Evolutionary conservation across 2,888 invertebrate genomes (phyloP).

Genomic region (Brachypterus glaber): DNA sequence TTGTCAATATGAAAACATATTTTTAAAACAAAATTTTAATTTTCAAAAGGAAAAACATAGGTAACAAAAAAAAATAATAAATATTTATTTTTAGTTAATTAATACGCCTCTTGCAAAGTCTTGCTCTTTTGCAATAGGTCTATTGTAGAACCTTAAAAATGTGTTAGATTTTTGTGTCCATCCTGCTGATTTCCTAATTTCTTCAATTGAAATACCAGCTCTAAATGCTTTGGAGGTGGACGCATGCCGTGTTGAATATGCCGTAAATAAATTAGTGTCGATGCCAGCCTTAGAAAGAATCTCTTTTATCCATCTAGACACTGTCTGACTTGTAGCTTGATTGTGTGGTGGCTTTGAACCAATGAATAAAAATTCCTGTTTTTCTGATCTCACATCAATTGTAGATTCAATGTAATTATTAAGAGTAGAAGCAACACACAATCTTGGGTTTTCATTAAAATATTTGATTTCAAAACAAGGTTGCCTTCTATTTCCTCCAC

Average conservation of each 20-base stretch:
- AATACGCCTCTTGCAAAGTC: too few relatives aligned
- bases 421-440: too few relatives aligned
- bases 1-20: too few relatives aligned
- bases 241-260: constrained; percentile 18
- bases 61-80: too few relatives aligned
- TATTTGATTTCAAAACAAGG: not conserved
- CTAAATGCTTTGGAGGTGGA: constrained; percentile 15
- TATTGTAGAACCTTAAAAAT: constrained; percentile 15
- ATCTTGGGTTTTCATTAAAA: too few relatives aligned
- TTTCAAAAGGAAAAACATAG: too few relatives aligned
- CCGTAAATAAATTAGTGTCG: constrained; percentile 10
- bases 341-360: constrained; percentile 14
- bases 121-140: too few relatives aligned
- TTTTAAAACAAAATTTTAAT: too few relatives aligned
- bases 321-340: constrained; percentile 9
- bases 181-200: constrained; percentile 12
- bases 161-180: constrained; percentile 11
- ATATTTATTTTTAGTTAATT: too few relatives aligned
- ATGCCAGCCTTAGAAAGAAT: constrained; percentile 12
- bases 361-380: too few relatives aligned
- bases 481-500: not conserved
- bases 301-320: constrained; percentile 15
- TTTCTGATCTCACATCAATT: too few relatives aligned
- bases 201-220: constrained; percentile 12
- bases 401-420: too few relatives aligned